Base-by-base conservation (phyloP, 2,797 vertebrate genomes). In the Myoxocephalus aenaeus region DNA sequence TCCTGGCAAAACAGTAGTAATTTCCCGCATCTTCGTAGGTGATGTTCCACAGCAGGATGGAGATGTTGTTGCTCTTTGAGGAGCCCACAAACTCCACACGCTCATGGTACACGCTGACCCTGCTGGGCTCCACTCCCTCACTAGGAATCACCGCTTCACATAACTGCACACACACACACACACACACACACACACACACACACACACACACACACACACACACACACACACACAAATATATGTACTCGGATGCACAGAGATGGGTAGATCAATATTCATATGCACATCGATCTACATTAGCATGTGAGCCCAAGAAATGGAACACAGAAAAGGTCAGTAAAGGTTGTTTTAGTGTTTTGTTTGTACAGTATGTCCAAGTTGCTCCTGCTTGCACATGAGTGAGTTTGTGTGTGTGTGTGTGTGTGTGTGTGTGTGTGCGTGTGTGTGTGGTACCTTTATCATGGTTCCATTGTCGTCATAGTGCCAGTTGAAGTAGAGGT, bases 401-500 rank as follows among this genome's bases (percentile, higher is more conserved):
- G 4, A 34, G 4, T 34, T 3, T 7, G n/a, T 38, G 17, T 20
- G 12, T 34, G 22, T 36, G n/a, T 48, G 17, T 18, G 17, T 25
- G 2, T 59, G n/a, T 34, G 27, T 79, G 4, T n/a, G n/a, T 22
- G 20, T 48, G 25, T 34, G 27, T 48, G 5, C 32, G 61, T 64
- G 25, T 48, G 7, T 38, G 36, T 38, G 36, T 38, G 36, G 27
- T 68, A 95, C 93, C 92, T 74, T 93, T 0, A 11, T 0, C 78
- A 90, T 51, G 22, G 91, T 94, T 58, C 93, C 95, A 0, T 96
- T 97, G 22, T 90, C 85, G 62, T 97, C 97, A 91, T 94, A 98
- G 14, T 94, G 92, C 98, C 98, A 99, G 56, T 83, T 94, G 94
- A 99, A 99, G 81, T 90, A 91, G 7, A 99, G 95, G 83, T 97